A percentile compares a stretch with the other conserved stretches of the same genome.
phyloP scores from a whole-genome alignment of 2,113 vertebrate genomes.

The Anarhynchus alexandrinus region DNA sequence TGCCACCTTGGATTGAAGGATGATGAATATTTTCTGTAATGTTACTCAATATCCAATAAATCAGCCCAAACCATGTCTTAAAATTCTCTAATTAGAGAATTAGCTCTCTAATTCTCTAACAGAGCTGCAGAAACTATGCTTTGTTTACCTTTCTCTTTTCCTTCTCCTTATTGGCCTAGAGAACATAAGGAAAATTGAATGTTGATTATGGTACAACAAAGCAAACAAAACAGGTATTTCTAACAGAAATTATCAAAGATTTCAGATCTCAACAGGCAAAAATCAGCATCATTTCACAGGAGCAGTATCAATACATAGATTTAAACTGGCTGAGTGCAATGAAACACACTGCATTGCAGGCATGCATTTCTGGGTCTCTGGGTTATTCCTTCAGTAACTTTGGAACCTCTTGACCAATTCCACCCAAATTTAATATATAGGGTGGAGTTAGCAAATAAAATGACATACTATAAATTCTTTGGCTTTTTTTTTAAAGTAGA shows the following conservation, averaged over 20 bases:
- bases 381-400: not conserved
- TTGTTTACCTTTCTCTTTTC: not conserved
- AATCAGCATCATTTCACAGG: not conserved
- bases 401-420: not conserved
- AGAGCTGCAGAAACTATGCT: not conserved
- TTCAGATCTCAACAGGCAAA: not conserved
- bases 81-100: not conserved
- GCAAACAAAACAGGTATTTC: not conserved
- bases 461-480: not conserved
- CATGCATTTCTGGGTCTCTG: not conserved
- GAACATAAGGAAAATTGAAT: not conserved
- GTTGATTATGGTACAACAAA: not conserved
- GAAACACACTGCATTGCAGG: not conserved
- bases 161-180: not conserved
- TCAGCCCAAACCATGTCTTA: not conserved
- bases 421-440: not conserved
- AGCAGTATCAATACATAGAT: not conserved
- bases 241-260: not conserved
- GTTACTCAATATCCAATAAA: not conserved
- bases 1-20: not conserved
- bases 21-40: not conserved
- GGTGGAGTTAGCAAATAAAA: not conserved
- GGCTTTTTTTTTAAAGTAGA: not conserved
- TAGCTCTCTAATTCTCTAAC: not conserved
- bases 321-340: not conserved